A percentile compares a stretch with the other conserved stretches of the same genome.
Evolutionary conservation across 2,888 invertebrate genomes (phyloP).

Genomic region (Alcis repandata): DNA sequence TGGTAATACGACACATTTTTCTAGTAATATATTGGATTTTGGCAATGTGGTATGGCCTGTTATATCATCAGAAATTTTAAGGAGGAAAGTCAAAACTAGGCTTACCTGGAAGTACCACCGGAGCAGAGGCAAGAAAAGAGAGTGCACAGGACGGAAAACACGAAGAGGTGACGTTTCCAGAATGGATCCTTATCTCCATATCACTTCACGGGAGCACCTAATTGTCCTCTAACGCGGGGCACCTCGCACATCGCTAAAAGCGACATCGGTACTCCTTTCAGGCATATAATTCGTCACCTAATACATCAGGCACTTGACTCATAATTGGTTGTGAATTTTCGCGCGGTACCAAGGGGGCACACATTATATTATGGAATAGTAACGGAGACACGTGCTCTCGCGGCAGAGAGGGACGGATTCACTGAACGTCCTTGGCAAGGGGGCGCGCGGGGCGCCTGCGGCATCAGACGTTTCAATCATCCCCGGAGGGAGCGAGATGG

Average conservation of each 20-base stretch:
- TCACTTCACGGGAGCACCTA: slow-evolving; percentile 77
- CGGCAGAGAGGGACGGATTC: slow-evolving; percentile 87
- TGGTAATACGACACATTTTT: slow-evolving; percentile 68
- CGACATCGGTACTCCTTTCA: slow-evolving; percentile 77
- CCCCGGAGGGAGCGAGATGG: slow-evolving; percentile 78
- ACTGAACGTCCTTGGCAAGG: slow-evolving; percentile 86
- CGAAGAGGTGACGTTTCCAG: slow-evolving; percentile 75
- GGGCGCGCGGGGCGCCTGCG: slow-evolving; percentile 86
- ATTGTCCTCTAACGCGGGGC: slow-evolving; percentile 75
- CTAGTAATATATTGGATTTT: slow-evolving; percentile 28
- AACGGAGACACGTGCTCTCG: slow-evolving; percentile 85
- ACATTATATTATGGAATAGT: slow-evolving; percentile 85
- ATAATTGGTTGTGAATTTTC: slow-evolving; percentile 85
- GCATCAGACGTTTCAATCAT: slow-evolving; percentile 87
- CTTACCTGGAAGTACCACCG: slow-evolving; percentile 75
- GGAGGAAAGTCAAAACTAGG: slow-evolving; percentile 23
- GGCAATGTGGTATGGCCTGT: slow-evolving; percentile 34
- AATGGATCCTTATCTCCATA: slow-evolving; percentile 81
- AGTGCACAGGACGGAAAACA: slow-evolving; percentile 81
- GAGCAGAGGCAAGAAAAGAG: slow-evolving; percentile 72
- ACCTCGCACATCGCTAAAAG: slow-evolving; percentile 75
- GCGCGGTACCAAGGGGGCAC: slow-evolving; percentile 83
- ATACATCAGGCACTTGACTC: slow-evolving; percentile 84
- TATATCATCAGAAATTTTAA: slow-evolving; percentile 40
- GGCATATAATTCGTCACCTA: slow-evolving; percentile 80